These are phyloP conservation scores for Drosophila paramelanica DNA, from an alignment of 2,888 invertebrate genomes.

Conservation along the genomic window DNA sequence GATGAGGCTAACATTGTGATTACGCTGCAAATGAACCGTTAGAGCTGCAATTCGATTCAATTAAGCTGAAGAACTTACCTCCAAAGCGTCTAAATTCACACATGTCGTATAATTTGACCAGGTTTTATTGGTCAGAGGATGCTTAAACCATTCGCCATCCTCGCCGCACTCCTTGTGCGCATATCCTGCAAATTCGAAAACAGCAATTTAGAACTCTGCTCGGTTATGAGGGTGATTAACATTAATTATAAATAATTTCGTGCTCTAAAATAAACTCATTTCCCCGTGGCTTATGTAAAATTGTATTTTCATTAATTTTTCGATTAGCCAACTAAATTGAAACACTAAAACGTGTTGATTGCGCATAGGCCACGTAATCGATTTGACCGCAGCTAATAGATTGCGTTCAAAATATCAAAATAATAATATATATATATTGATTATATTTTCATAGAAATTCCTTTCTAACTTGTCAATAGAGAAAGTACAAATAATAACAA, in stretches of 20 bases:
- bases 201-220: background rate
- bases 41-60: conserved; percentile 15
- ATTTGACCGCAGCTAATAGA: conserved; percentile 45
- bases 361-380: conserved; percentile 28
- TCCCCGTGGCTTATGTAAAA: background rate
- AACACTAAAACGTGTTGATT: conserved; percentile 21
- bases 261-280: background rate
- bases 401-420: background rate
- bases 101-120: conserved; percentile 98
- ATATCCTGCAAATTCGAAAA: conserved; percentile 86
- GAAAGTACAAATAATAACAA: background rate
- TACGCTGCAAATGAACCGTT: conserved; percentile 86
- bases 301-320: conserved; percentile 30
- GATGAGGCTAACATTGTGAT: conserved; percentile 90
- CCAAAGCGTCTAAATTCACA: conserved; percentile 89
- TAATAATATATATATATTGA: background rate
- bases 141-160: conserved; percentile 93
- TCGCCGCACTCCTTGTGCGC: conserved; percentile 93
- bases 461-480: background rate
- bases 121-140: conserved; percentile 90
- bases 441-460: background rate
- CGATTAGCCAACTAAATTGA: conserved; percentile 24
- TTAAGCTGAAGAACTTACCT: conserved; percentile 84
- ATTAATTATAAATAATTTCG: conserved; percentile 18
- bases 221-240: background rate